Base-by-base conservation (phyloP, 2,113 vertebrate genomes). In the Clarias gariepinus region DNA sequence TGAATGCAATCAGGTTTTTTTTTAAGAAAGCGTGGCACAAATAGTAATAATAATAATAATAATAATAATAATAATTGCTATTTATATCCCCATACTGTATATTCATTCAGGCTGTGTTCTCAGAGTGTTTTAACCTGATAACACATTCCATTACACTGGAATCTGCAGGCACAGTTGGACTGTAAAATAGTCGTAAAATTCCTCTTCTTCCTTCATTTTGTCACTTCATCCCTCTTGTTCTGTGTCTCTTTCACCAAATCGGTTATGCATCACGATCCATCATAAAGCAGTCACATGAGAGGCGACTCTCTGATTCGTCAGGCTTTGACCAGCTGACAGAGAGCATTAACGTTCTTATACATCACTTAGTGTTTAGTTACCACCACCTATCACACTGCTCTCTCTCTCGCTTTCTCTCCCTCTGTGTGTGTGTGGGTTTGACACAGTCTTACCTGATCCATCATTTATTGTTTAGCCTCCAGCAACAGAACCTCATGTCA, bases 251-350 rank as follows among this genome's bases (percentile, higher is more conserved):
- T 58, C 61, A 18, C 58, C 58, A 55, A 80, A 53, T 80, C 23
- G 2, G 69, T 82, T 64, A 76, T 87, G 85, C 60, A 76, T 76
- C 55, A 36, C 8, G 16, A 76, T 60, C 69, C 30, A 82, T 87
- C 66, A 82, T 82, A 76, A 82, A 81, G n/a, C 85, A 86, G 85
- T 87, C 85, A 82, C 84, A 80, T 60, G 81, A 77, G 69, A 73
- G 81, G 52, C n/a, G 58, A 82, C 87, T 87, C 91, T 91, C 57
- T 82, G 91, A 93, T 93, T 94, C 89, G 90, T 93, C 91, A 90
- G 91, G 90, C 92, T 89, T 91, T 90, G 90, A 92, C 90, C 92
- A 93, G 92, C 91, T 93, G 92, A 91, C 92, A 92, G 88, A 90
- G 91, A 88, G 88, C 79, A 88, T 94, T 92, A 93, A 91, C 85